Conservation (phyloP, 2,797 vertebrate genomes). For the Gymnopithys bicolor region DNA sequence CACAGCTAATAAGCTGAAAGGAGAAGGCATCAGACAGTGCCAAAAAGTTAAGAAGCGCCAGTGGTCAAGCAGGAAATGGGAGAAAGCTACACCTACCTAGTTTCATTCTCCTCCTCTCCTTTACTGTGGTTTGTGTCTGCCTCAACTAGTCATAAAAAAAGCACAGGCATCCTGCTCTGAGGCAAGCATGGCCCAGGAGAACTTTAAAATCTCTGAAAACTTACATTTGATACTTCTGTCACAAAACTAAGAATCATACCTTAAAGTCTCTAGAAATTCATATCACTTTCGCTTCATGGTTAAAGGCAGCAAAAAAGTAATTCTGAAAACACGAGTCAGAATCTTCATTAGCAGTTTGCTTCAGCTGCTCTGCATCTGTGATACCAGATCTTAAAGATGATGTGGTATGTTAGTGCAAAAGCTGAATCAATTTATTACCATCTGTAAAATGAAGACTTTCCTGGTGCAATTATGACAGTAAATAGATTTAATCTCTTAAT, state of each 20-base stretch:
- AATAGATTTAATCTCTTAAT: background rate
- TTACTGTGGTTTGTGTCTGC: background rate
- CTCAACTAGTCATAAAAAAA: background rate
- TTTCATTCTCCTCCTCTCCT: background rate
- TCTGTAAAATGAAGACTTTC: background rate
- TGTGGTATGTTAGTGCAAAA: background rate
- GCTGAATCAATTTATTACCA: background rate
- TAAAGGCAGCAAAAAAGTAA: background rate
- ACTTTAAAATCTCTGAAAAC: background rate
- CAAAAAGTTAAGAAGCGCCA: background rate
- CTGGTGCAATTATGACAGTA: background rate
- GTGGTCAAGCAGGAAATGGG: rapidly evolving
- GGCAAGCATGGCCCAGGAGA: background rate
- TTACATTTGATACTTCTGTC: background rate
- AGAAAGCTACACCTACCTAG: background rate
- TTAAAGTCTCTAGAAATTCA: background rate
- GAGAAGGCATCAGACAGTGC: background rate
- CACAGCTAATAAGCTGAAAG: background rate
- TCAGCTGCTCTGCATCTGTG: background rate
- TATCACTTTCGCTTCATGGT: background rate
- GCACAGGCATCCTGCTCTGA: background rate
- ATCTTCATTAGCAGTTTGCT: background rate
- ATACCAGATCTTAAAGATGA: background rate
- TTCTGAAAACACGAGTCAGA: background rate
- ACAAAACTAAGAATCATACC: background rate